Conservation (phyloP, 2,888 invertebrate species). For the Ptychoptera contaminata region DNA sequence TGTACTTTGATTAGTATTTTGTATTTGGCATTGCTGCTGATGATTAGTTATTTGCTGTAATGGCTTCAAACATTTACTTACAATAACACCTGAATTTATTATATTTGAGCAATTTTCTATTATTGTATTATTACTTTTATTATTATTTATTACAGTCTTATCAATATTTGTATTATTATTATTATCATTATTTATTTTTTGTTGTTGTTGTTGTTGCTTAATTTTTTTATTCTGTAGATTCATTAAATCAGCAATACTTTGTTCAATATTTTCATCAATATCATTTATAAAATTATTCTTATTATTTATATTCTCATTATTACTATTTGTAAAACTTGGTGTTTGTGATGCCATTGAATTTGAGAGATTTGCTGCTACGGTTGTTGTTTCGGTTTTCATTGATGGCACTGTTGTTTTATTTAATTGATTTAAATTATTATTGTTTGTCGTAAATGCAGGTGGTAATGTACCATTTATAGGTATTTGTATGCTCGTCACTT, state of each 20-base stretch:
- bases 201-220: not conserved
- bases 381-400: not conserved
- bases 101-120: too few relatives aligned
- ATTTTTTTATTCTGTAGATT: not conserved
- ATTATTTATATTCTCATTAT: too few relatives aligned
- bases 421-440: not conserved
- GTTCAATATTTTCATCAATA: slow-evolving; percentile 1
- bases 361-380: too few relatives aligned
- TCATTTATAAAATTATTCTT: slow-evolving; percentile 1
- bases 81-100: too few relatives aligned
- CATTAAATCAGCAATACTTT: not conserved
- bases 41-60: too few relatives aligned
- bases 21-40: too few relatives aligned
- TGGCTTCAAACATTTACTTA: too few relatives aligned
- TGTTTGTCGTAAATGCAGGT: slow-evolving; percentile 5
- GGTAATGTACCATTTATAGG: slow-evolving; percentile 10
- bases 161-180: too few relatives aligned
- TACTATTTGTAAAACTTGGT: too few relatives aligned
- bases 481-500: slow-evolving; percentile 8
- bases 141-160: not conserved
- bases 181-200: too few relatives aligned
- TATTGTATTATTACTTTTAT: not conserved
- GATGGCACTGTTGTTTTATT: not conserved
- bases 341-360: too few relatives aligned
- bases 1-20: too few relatives aligned